A percentile compares a stretch with the other conserved stretches of the same genome.
phyloP scores from a whole-genome alignment of 2,888 invertebrate species.

The Beris morrisii region DNA sequence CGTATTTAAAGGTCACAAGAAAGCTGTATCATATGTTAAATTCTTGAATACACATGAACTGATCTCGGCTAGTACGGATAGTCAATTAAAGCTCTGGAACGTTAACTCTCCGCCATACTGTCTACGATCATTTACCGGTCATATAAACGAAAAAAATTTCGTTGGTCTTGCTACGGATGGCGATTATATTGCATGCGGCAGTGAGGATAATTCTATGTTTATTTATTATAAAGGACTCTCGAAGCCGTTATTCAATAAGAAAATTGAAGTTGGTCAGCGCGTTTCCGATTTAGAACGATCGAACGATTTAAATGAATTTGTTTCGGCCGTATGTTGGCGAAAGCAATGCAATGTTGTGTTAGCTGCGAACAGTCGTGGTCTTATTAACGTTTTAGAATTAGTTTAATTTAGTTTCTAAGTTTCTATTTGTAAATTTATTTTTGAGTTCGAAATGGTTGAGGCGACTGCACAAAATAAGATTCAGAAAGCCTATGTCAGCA shows the following conservation, averaged over 20 bases:
- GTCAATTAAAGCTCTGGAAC: slow-evolving; percentile 88
- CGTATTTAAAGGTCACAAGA: slow-evolving; percentile 85
- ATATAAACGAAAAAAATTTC: slow-evolving; percentile 94
- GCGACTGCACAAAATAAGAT: no score
- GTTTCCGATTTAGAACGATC: slow-evolving; percentile 37
- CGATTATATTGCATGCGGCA: slow-evolving; percentile 91
- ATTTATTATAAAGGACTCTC: slow-evolving; percentile 89
- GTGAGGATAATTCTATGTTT: slow-evolving; percentile 91
- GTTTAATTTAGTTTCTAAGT: slow-evolving; percentile 57
- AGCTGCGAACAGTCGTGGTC: slow-evolving; percentile 92
- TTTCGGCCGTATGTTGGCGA: slow-evolving; percentile 94
- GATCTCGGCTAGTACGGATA: slow-evolving; percentile 91
- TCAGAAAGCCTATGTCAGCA: no score
- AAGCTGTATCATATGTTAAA: slow-evolving; percentile 93
- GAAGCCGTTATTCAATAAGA: slow-evolving; percentile 81
- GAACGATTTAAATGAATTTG: slow-evolving; percentile 86
- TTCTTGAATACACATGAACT: slow-evolving; percentile 83
- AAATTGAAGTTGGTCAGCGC: slow-evolving; percentile 68
- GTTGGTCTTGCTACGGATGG: slow-evolving; percentile 91
- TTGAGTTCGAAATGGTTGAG: no score
- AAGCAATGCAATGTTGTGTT: slow-evolving; percentile 82
- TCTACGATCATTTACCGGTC: slow-evolving; percentile 84
- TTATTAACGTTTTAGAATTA: slow-evolving; percentile 83
- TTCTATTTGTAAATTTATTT: no score
- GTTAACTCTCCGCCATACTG: slow-evolving; percentile 74